Conservation (phyloP, 30 jellyfish, hydroid and myxozoan species). For the Aurelia aurita region DNA sequence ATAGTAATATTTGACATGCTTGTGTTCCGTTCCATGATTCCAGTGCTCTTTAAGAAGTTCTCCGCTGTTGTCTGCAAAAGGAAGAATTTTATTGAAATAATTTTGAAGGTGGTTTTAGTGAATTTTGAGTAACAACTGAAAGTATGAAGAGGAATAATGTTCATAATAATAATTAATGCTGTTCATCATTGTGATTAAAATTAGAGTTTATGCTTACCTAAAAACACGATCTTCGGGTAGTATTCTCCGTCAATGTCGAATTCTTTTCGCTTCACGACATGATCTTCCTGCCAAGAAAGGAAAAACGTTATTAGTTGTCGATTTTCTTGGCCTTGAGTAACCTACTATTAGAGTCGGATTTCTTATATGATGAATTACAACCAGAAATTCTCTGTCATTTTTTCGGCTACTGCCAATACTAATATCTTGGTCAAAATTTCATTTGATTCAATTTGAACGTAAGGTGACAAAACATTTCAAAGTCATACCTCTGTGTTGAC, state of each 20-base stretch:
- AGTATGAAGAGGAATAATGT: too few relatives aligned
- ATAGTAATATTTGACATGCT: conserved; percentile 88
- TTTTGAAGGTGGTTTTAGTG: too few relatives aligned
- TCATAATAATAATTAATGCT: too few relatives aligned
- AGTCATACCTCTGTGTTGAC: conserved; percentile 87
- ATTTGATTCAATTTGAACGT: neutral
- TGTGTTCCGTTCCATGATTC: conserved; percentile 93
- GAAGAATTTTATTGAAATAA: too few relatives aligned
- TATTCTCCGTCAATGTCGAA: conserved; percentile 97
- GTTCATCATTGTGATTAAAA: too few relatives aligned
- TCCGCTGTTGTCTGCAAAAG: conserved; percentile 77
- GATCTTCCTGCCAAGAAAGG: conserved; percentile 55
- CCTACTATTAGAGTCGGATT: too few relatives aligned
- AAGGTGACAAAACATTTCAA: neutral
- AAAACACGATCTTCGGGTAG: conserved; percentile 86
- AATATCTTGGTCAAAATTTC: neutral
- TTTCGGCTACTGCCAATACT: neutral
- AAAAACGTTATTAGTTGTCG: too few relatives aligned
- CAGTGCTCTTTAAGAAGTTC: conserved; percentile 74
- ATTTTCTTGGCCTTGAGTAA: too few relatives aligned
- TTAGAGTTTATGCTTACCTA: conserved; percentile 68
- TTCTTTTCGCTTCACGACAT: conserved; percentile 69
- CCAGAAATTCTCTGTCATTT: too few relatives aligned
- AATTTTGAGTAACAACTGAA: too few relatives aligned
- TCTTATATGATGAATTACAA: too few relatives aligned